Evolutionary conservation across 2,113 vertebrate species (phyloP).

Genomic region (Toxotes jaculatrix): DNA sequence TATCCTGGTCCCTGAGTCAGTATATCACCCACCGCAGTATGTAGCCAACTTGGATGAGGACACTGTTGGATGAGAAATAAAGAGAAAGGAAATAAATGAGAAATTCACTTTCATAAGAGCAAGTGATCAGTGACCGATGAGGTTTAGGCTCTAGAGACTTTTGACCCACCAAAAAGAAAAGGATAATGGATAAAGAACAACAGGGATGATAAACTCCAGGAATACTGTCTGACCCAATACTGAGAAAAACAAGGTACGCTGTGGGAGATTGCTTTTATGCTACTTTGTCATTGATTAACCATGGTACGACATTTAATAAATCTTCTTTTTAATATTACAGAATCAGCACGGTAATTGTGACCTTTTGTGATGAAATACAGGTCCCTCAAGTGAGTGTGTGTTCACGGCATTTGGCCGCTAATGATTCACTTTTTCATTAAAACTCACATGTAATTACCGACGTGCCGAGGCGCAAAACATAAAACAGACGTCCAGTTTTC

Average conservation of each 20-base stretch:
- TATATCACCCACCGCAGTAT: conserved; percentile 1
- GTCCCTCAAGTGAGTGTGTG: not conserved
- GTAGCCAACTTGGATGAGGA: conserved; percentile 31
- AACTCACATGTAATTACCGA: conserved; percentile 36
- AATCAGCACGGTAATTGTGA: conserved; percentile 9
- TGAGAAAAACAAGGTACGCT: not conserved
- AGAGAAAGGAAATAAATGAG: conserved; percentile 9
- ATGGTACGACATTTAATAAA: conserved; percentile 10
- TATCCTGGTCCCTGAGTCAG: not conserved
- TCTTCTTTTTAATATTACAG: conserved; percentile 19
- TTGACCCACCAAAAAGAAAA: conserved; percentile 18
- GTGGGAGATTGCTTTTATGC: not conserved
- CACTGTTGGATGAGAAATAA: conserved; percentile 33
- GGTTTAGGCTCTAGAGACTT: conserved; percentile 8
- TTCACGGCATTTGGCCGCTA: conserved; percentile 24
- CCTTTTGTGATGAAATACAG: conserved; percentile 16
- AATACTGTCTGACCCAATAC: not conserved
- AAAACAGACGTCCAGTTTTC: conserved; percentile 55
- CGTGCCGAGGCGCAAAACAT: conserved; percentile 36
- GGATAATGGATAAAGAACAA: not conserved
- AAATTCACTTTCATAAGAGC: conserved; percentile 18
- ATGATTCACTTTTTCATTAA: conserved; percentile 31
- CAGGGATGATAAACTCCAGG: not conserved
- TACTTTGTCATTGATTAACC: conserved; percentile 32
- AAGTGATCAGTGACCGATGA: conserved; percentile 43